phyloP scores from a whole-genome alignment of 2,797 vertebrate species.

The Melanotaenia pygmaea region DNA sequence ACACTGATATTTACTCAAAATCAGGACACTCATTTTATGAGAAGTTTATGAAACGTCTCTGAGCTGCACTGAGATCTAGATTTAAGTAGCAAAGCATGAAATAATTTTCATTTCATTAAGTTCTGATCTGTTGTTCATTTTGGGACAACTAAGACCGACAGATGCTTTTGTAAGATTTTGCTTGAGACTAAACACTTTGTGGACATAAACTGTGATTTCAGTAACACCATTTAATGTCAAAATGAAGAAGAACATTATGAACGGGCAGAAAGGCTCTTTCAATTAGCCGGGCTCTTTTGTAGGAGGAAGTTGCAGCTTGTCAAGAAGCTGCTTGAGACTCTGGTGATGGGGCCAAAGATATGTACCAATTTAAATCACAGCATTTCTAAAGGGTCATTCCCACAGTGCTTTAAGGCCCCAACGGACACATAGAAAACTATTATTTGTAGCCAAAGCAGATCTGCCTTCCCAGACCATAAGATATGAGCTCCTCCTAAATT shows the following conservation, averaged over 20 bases:
- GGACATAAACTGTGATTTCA: background rate
- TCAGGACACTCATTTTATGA: background rate
- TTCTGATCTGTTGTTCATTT: background rate
- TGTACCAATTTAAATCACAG: slow-evolving; percentile 24
- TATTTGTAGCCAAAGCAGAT: slow-evolving; percentile 49
- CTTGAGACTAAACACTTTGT: background rate
- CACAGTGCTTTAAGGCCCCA: slow-evolving; percentile 52
- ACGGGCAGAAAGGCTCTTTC: background rate
- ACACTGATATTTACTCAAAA: background rate
- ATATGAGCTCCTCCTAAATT: slow-evolving; percentile 51
- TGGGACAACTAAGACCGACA: background rate
- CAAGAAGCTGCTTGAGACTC: slow-evolving; percentile 9
- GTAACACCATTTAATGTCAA: background rate
- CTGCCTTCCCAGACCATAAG: slow-evolving; percentile 50
- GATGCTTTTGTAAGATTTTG: background rate
- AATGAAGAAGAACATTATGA: background rate
- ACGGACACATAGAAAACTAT: slow-evolving; percentile 41
- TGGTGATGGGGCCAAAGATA: slow-evolving; percentile 16
- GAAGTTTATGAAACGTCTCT: background rate
- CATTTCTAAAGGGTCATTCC: slow-evolving; percentile 47
- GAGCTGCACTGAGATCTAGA: too few relatives aligned
- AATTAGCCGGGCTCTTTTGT: background rate
- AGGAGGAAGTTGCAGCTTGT: background rate
- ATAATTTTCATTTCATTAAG: background rate
- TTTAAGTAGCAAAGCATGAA: background rate